Evolutionary conservation across 2,888 invertebrate genomes (phyloP).

Genomic region (Leucoma salicis): DNA sequence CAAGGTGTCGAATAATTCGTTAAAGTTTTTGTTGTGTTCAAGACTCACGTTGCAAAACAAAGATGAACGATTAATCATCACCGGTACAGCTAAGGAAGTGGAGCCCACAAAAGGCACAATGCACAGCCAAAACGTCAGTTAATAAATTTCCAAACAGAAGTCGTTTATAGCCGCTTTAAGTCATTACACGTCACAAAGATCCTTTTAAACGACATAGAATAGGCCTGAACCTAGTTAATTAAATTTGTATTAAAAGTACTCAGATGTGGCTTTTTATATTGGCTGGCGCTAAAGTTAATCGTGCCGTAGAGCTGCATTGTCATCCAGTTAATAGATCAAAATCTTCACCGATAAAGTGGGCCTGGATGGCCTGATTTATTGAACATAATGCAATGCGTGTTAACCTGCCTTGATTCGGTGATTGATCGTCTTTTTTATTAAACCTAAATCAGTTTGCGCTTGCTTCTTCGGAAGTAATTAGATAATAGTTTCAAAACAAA

Average conservation of each 20-base stretch:
- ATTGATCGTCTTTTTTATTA: slow-evolving; percentile 70
- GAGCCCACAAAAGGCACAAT: slow-evolving; percentile 59
- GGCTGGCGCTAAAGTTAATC: slow-evolving; percentile 74
- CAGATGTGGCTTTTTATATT: slow-evolving; percentile 70
- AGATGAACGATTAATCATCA: slow-evolving; percentile 62
- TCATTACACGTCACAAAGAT: slow-evolving; percentile 77
- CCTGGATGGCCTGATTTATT: slow-evolving; percentile 66
- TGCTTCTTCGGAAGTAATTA: slow-evolving; percentile 64
- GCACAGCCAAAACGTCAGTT: slow-evolving; percentile 58
- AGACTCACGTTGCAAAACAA: slow-evolving; percentile 43
- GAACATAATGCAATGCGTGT: slow-evolving; percentile 70
- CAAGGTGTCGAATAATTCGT: slow-evolving; percentile 41
- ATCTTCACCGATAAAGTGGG: slow-evolving; percentile 68
- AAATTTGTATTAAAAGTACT: slow-evolving; percentile 73
- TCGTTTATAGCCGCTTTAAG: slow-evolving; percentile 73
- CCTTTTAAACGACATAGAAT: slow-evolving; percentile 68
- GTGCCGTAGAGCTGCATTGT: slow-evolving; percentile 53
- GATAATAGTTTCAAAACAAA: slow-evolving; percentile 35
- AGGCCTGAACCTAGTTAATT: slow-evolving; percentile 72
- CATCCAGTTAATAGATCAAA: slow-evolving; percentile 77
- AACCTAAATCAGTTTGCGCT: slow-evolving; percentile 57
- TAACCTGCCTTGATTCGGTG: slow-evolving; percentile 75
- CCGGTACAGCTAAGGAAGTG: slow-evolving; percentile 48
- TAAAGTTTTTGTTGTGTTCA: slow-evolving; percentile 37
- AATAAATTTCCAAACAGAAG: slow-evolving; percentile 74